phyloP scores from a whole-genome alignment of 2,888 invertebrate genomes.

The Acutogordius australiensis region DNA sequence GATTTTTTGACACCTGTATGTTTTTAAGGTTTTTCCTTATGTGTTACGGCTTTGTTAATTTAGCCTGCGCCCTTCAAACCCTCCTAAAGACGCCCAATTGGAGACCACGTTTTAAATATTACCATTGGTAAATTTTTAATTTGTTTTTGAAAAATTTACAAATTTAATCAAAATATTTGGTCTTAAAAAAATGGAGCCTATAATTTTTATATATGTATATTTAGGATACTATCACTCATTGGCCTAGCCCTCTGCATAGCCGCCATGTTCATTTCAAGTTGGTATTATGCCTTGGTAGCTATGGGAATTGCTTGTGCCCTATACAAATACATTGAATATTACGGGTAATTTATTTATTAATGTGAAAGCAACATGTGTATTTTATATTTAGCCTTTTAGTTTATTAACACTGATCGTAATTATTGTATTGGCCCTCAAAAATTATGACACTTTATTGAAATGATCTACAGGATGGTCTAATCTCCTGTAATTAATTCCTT shows the following conservation, averaged over 20 bases:
- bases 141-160: no score
- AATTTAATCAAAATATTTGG: no score
- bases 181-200: no score
- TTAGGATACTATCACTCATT: conserved; percentile 47
- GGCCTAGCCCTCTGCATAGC: conserved; percentile 64
- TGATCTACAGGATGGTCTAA: no score
- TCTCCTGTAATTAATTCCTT: no score
- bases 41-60: conserved; percentile 98
- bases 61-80: conserved; percentile 90
- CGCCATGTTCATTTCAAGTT: conserved; percentile 89
- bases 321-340: conserved; percentile 87
- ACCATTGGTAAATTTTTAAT: conserved; percentile 50
- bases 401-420: no score
- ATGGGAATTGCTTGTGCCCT: conserved; percentile 74
- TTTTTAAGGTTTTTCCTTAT: conserved; percentile 77
- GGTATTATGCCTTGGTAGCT: conserved; percentile 72
- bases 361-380: no score
- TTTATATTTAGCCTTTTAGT: no score
- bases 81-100: conserved; percentile 72
- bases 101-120: conserved; percentile 87
- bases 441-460: no score
- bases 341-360: conserved; percentile 37
- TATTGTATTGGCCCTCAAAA: no score
- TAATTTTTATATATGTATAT: no score
- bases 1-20: no score